phyloP scores from a whole-genome alignment of 2,888 invertebrate species.

The Hyposoter dolosus region DNA sequence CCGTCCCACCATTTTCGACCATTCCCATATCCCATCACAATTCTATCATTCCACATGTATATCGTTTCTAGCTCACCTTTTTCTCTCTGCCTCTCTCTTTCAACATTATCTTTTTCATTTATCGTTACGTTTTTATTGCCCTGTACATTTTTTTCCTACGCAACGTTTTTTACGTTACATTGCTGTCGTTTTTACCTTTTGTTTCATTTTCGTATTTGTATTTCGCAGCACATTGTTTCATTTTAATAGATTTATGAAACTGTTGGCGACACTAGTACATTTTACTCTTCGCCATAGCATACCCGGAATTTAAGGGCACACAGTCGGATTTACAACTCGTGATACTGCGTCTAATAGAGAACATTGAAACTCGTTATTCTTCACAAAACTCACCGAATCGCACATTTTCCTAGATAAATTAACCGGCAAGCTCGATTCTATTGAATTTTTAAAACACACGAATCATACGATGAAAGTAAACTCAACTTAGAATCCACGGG shows the following conservation, averaged over 20 bases:
- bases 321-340: neutral
- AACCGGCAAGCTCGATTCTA: neutral
- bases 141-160: neutral
- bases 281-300: neutral
- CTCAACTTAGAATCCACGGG: neutral
- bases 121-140: neutral
- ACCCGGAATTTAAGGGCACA: neutral
- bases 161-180: neutral
- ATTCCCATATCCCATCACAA: conserved; percentile 29
- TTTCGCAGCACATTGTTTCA: neutral
- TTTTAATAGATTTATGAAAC: neutral
- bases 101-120: conserved; percentile 17
- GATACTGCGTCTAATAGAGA: neutral
- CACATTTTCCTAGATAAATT: neutral
- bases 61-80: neutral
- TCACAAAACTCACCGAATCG: neutral
- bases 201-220: neutral
- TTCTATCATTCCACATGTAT: conserved; percentile 27
- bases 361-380: neutral
- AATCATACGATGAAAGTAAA: neutral
- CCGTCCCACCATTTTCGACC: conserved; percentile 41
- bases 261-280: neutral
- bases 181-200: neutral
- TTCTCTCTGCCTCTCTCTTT: neutral
- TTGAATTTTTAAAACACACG: neutral